Percentiles rank a stretch among this genome's conserved stretches.
Evolutionary conservation across 2,888 invertebrate species (phyloP).

Genomic region (Parasteatoda lunata): DNA sequence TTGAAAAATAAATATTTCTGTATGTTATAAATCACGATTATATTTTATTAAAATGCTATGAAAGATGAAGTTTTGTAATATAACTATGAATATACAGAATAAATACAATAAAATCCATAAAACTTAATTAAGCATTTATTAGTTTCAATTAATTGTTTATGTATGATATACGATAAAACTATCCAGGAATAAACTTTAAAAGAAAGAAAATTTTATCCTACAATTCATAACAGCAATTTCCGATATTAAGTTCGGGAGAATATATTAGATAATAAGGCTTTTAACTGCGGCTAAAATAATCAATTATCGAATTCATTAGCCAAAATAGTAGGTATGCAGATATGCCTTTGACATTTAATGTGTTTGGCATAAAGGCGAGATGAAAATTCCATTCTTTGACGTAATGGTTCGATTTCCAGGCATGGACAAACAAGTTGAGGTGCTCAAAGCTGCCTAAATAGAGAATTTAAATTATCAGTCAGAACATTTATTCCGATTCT

Average conservation of each 20-base stretch:
- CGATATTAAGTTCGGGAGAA: slow-evolving; percentile 8
- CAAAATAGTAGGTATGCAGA: slow-evolving; percentile 18
- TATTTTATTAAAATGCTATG: too few relatives aligned
- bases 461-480: slow-evolving; percentile 53
- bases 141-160: too few relatives aligned
- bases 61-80: too few relatives aligned
- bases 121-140: too few relatives aligned
- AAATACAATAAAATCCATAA: too few relatives aligned
- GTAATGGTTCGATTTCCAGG: slow-evolving; percentile 39
- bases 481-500: slow-evolving; percentile 6
- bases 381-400: slow-evolving; percentile 21
- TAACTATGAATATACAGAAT: too few relatives aligned
- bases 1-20: too few relatives aligned
- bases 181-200: too few relatives aligned
- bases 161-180: too few relatives aligned
- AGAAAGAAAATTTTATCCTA: too few relatives aligned
- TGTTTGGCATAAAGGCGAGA: slow-evolving; percentile 1
- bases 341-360: slow-evolving; percentile 5
- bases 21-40: too few relatives aligned
- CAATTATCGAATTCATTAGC: slow-evolving; percentile 56
- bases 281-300: slow-evolving; percentile 36
- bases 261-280: slow-evolving; percentile 47
- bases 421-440: slow-evolving; percentile 20
- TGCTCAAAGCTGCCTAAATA: slow-evolving; percentile 18
- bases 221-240: not conserved